Conservation (phyloP, 2,113 vertebrate genomes). For the Ctenodactylus gundi region DNA sequence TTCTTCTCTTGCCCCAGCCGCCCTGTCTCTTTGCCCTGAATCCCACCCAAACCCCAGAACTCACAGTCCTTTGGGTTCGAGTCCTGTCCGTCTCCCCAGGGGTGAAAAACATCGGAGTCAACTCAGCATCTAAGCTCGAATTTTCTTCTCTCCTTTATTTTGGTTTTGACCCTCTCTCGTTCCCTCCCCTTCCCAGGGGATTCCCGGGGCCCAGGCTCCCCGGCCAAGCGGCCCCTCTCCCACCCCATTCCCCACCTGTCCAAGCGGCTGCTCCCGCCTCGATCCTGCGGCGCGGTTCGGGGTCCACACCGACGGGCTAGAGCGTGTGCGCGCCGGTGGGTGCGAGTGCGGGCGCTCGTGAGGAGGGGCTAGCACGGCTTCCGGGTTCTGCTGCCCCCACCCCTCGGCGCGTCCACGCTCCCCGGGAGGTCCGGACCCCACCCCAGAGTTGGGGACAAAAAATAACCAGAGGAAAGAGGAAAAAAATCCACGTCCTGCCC, state of each 20-base stretch:
- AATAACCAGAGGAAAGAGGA: neutral
- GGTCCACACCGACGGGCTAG: constrained; percentile 23
- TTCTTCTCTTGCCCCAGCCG: no score
- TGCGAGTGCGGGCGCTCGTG: neutral
- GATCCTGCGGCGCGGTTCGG: neutral
- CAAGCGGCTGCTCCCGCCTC: constrained; percentile 27
- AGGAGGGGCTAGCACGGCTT: constrained; percentile 41
- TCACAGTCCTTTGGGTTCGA: neutral
- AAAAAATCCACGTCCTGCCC: neutral
- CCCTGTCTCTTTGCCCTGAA: neutral
- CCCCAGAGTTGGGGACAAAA: neutral
- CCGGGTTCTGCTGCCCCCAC: neutral
- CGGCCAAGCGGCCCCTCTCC: neutral
- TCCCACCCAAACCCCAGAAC: neutral
- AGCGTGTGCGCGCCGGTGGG: neutral
- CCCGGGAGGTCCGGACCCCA: neutral
- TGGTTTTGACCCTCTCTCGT: neutral
- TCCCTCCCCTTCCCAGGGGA: neutral
- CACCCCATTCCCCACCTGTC: constrained; percentile 51
- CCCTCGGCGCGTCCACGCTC: neutral
- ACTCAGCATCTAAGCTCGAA: neutral
- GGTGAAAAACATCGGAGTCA: neutral
- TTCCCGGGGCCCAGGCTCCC: neutral
- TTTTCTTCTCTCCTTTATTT: constrained; percentile 60
- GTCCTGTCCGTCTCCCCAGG: neutral